These are phyloP conservation scores for Brachyistius frenatus DNA, from an alignment of 2,113 vertebrate genomes.

Conservation along the genomic window DNA sequence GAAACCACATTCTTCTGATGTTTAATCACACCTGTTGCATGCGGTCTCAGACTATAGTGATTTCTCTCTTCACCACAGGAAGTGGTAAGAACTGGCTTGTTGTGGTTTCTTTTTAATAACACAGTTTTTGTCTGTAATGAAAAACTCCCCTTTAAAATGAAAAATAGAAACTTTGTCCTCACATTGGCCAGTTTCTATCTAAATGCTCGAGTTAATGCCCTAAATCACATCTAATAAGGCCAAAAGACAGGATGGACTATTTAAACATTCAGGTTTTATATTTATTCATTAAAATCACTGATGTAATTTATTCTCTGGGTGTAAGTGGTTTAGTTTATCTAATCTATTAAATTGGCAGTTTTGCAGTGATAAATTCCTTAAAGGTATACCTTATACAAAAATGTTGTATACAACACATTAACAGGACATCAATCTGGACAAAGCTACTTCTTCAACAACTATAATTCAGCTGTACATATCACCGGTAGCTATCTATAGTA, in stretches of 20 bases:
- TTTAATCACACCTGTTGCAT: not conserved
- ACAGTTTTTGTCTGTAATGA: not conserved
- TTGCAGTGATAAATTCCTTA: too few relatives aligned
- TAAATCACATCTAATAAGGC: not conserved
- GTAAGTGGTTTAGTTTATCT: not conserved
- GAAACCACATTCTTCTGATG: too few relatives aligned
- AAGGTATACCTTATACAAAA: too few relatives aligned
- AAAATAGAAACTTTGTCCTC: not conserved
- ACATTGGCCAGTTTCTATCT: too few relatives aligned
- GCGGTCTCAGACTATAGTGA: not conserved
- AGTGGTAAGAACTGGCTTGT: not conserved
- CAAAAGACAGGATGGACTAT: not conserved
- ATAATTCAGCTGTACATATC: too few relatives aligned
- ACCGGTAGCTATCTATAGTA: too few relatives aligned
- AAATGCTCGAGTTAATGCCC: not conserved
- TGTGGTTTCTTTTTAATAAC: not conserved
- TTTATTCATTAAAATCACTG: too few relatives aligned
- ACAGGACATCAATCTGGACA: too few relatives aligned
- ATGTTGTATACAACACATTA: too few relatives aligned
- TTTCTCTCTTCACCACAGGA: not conserved
- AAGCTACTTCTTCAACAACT: too few relatives aligned
- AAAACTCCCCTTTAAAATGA: not conserved
- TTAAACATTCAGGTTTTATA: not conserved
- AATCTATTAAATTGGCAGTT: not conserved
- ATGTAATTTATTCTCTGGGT: too few relatives aligned